Evolutionary conservation across 2,888 invertebrate genomes (phyloP).

Genomic region (Melieria crassipennis): DNA sequence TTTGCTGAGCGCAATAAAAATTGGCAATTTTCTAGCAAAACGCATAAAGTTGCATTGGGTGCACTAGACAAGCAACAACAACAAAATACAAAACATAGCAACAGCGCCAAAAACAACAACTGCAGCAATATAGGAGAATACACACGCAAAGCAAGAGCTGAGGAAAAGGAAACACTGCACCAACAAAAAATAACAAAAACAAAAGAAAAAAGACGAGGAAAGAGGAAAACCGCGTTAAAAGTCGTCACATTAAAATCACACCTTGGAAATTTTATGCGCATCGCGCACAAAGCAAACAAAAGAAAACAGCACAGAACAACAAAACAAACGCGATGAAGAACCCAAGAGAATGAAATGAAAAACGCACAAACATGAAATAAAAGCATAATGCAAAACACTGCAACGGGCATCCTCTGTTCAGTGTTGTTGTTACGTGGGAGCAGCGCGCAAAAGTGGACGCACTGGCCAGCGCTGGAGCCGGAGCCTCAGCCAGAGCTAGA

Average conservation of each 20-base stretch:
- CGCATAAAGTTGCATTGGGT: neutral
- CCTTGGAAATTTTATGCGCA: constrained; percentile 24
- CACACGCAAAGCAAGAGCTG: no score
- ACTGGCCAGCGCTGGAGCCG: no score
- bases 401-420: neutral
- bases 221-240: constrained; percentile 18
- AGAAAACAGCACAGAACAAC: neutral
- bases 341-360: neutral
- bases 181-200: neutral
- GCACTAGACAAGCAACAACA: neutral
- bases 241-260: constrained; percentile 34
- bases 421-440: no score
- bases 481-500: no score
- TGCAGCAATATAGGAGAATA: neutral
- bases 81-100: constrained; percentile 14
- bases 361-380: no score
- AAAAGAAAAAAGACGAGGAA: neutral
- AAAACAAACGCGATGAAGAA: neutral
- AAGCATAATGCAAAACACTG: neutral
- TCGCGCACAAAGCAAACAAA: neutral
- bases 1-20: neutral
- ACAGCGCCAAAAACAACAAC: constrained; percentile 6
- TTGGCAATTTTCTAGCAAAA: neutral
- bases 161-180: neutral
- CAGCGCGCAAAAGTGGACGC: no score